A percentile compares a stretch with the other conserved stretches of the same genome.
Conservation (phyloP, 1,140 invertebrate genomes). For the Pectinophora gossypiella region DNA sequence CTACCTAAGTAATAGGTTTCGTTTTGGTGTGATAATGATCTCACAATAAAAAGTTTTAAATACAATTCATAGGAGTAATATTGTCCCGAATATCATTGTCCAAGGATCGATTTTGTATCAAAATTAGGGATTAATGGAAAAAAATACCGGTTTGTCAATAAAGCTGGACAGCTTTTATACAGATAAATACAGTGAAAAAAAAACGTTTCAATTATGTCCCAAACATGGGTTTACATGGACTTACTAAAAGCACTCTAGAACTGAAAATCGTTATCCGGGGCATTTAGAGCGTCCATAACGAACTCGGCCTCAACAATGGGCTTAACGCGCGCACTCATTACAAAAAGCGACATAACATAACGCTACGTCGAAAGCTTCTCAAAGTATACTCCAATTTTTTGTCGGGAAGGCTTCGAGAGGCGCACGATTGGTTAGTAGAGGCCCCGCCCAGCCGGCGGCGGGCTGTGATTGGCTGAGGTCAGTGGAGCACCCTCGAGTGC, state of each 20-base stretch:
- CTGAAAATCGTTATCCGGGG: slow-evolving; percentile 70
- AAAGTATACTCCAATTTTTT: slow-evolving; percentile 71
- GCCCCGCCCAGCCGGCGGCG: slow-evolving; percentile 44
- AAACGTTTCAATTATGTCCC: neutral
- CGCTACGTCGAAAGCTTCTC: slow-evolving; percentile 68
- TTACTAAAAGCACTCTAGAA: slow-evolving; percentile 72
- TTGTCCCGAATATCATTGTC: too few relatives aligned
- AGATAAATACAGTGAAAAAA: slow-evolving; percentile 18
- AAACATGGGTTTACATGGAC: slow-evolving; percentile 59
- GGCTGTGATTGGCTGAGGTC: slow-evolving; percentile 40
- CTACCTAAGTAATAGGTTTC: too few relatives aligned
- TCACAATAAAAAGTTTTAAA: too few relatives aligned
- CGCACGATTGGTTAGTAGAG: slow-evolving; percentile 36
- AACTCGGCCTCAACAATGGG: slow-evolving; percentile 69
- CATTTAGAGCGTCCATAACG: slow-evolving; percentile 69
- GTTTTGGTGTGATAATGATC: too few relatives aligned
- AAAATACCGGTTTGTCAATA: too few relatives aligned
- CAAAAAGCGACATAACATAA: slow-evolving; percentile 73
- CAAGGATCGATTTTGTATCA: too few relatives aligned
- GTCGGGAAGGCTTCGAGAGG: slow-evolving; percentile 50
- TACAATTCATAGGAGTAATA: too few relatives aligned
- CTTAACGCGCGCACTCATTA: slow-evolving; percentile 73
- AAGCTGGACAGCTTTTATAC: too few relatives aligned
- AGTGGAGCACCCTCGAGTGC: slow-evolving; percentile 63
- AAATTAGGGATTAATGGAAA: too few relatives aligned